phyloP scores from a whole-genome alignment of 30 jellyfish, hydroid and myxozoan species.

The Clytia hemisphaerica region DNA sequence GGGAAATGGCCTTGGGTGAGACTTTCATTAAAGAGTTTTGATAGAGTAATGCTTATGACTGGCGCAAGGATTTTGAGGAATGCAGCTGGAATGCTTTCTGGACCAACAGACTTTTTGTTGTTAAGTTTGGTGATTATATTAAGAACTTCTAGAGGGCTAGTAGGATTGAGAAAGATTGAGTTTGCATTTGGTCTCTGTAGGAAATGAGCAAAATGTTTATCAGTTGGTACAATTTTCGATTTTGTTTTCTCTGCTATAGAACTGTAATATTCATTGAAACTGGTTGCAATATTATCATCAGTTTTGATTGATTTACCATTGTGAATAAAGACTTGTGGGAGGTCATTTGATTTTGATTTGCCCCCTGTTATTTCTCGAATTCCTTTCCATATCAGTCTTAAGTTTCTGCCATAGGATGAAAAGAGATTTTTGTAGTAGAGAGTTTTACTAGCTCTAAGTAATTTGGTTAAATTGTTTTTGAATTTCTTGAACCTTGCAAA shows the following conservation, averaged over 20 bases:
- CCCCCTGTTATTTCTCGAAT: neutral
- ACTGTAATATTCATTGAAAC: slow-evolving; percentile 32
- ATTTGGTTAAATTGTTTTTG: too few relatives aligned
- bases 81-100: slow-evolving; percentile 56
- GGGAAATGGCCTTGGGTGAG: slow-evolving; percentile 34
- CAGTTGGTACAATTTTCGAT: slow-evolving; percentile 25
- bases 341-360: neutral
- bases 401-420: too few relatives aligned
- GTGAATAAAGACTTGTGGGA: neutral
- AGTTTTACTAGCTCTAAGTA: too few relatives aligned
- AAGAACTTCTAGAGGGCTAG: slow-evolving; percentile 34
- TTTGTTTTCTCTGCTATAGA: slow-evolving; percentile 33
- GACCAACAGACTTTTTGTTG: slow-evolving; percentile 44
- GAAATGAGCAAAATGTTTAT: slow-evolving; percentile 29
- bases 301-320: neutral
- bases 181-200: slow-evolving; percentile 20
- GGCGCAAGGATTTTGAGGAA: slow-evolving; percentile 35
- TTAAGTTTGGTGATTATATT: slow-evolving; percentile 37
- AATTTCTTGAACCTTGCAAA: too few relatives aligned
- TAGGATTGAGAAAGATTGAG: slow-evolving; percentile 34
- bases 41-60: slow-evolving; percentile 35
- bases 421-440: too few relatives aligned
- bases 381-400: neutral
- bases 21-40: slow-evolving; percentile 48
- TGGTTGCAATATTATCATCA: slow-evolving; percentile 35